Conservation (phyloP, 2,888 invertebrate genomes). For the Cloeon dipterum region DNA sequence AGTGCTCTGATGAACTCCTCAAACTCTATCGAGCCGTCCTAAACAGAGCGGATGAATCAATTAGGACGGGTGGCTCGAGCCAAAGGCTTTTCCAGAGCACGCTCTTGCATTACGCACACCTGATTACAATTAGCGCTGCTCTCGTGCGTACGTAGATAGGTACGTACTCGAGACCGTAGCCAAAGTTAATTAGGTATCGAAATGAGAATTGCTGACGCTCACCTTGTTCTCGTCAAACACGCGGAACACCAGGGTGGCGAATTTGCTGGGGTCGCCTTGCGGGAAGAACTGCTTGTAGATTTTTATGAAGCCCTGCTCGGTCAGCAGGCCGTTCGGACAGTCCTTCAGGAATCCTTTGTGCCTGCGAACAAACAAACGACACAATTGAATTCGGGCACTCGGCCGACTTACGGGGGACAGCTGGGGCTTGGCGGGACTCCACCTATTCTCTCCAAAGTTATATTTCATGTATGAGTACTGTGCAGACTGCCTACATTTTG, state of each 20-base stretch:
- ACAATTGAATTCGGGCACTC: background rate
- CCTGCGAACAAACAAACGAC: constrained; percentile 30
- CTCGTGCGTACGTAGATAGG: too few species aligned
- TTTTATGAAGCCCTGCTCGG: constrained; percentile 95
- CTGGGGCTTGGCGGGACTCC: too few species aligned
- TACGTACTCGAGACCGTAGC: too few species aligned
- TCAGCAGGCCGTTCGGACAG: constrained; percentile 85
- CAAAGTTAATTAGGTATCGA: too few species aligned
- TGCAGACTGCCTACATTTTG: too few species aligned
- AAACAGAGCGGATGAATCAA: constrained; percentile 14
- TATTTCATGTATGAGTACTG: too few species aligned
- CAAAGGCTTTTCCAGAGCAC: too few species aligned
- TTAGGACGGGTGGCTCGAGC: background rate
- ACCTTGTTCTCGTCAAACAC: constrained; percentile 98
- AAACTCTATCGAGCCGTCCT: constrained; percentile 98
- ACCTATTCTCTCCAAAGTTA: too few species aligned
- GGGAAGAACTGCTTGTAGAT: constrained; percentile 99
- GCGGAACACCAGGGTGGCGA: constrained; percentile 91
- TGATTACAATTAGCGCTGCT: background rate
- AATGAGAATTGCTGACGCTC: too few species aligned
- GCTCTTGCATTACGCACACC: background rate
- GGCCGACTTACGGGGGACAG: background rate
- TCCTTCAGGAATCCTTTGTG: constrained; percentile 94
- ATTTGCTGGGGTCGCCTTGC: constrained; percentile 97
- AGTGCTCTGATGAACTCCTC: constrained; percentile 96